Conservation (phyloP, 2,888 invertebrate species). For the Leucophenga maculata region DNA sequence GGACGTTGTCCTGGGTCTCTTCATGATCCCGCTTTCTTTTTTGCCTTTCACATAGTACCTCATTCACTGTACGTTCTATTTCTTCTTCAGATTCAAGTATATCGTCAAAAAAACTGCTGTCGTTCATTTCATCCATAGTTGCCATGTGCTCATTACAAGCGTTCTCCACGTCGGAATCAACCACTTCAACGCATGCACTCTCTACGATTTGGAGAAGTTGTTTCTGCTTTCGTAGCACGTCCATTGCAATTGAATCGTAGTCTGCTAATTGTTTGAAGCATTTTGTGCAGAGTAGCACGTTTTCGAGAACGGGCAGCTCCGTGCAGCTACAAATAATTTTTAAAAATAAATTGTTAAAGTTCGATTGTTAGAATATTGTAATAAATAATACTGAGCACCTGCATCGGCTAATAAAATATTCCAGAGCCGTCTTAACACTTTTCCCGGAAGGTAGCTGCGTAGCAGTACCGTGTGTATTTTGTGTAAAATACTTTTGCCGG, state of each 20-base stretch:
- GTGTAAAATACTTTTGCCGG: background rate
- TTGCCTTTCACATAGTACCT: slow-evolving; percentile 29
- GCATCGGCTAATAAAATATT: background rate
- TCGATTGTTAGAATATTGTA: no score
- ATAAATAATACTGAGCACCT: no score
- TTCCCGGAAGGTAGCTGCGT: background rate
- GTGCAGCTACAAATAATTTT: background rate
- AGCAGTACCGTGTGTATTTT: background rate
- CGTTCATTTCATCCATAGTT: slow-evolving; percentile 44
- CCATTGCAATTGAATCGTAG: background rate
- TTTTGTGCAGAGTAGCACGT: background rate
- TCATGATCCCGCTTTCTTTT: background rate
- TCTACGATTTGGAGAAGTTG: slow-evolving; percentile 37
- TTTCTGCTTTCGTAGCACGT: background rate
- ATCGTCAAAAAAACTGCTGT: slow-evolving; percentile 45
- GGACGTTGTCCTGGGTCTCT: background rate
- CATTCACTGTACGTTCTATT: slow-evolving; percentile 45
- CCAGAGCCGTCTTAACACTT: background rate
- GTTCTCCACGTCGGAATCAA: slow-evolving; percentile 45
- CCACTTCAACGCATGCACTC: slow-evolving; percentile 40
- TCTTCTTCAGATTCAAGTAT: slow-evolving; percentile 43
- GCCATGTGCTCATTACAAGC: slow-evolving; percentile 44
- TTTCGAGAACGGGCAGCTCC: background rate
- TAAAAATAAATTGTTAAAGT: no score
- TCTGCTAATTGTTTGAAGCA: background rate